These are phyloP conservation scores for Motacilla alba DNA, from an alignment of 2,113 vertebrate species.

Conservation along the genomic window DNA sequence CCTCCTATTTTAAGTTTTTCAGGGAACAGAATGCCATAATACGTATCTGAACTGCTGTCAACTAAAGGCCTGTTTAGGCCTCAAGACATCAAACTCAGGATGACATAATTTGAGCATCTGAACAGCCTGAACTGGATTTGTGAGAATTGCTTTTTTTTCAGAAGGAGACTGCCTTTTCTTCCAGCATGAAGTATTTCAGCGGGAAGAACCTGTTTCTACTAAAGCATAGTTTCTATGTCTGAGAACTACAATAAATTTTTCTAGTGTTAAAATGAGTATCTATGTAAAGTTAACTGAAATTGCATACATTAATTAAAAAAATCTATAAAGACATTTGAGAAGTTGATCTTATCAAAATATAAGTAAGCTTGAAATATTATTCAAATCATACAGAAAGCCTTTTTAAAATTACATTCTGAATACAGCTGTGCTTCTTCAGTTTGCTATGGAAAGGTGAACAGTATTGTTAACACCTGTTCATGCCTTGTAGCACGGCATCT, in stretches of 20 bases:
- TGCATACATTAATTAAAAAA: background rate
- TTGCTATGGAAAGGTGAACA: background rate
- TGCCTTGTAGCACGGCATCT: background rate
- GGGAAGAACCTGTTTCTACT: background rate
- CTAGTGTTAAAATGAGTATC: background rate
- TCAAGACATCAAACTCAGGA: background rate
- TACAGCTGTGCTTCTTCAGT: background rate
- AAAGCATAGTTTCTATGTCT: background rate
- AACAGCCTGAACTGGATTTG: background rate
- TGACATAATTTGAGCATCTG: background rate
- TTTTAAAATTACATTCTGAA: background rate
- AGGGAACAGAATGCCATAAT: background rate
- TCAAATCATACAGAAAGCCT: background rate
- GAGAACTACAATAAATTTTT: background rate
- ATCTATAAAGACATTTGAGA: background rate
- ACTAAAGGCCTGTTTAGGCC: background rate
- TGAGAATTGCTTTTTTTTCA: background rate
- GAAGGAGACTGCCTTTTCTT: background rate
- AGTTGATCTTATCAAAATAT: background rate
- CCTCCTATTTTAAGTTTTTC: background rate
- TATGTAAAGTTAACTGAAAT: background rate
- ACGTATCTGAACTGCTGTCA: background rate
- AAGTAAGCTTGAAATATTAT: background rate
- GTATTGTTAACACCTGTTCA: conserved; percentile 40
- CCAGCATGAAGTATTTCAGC: background rate